Evolutionary conservation across 37 sponge, comb jelly and placozoan species (phyloP).

Genomic region (Bolinopsis microptera): DNA sequence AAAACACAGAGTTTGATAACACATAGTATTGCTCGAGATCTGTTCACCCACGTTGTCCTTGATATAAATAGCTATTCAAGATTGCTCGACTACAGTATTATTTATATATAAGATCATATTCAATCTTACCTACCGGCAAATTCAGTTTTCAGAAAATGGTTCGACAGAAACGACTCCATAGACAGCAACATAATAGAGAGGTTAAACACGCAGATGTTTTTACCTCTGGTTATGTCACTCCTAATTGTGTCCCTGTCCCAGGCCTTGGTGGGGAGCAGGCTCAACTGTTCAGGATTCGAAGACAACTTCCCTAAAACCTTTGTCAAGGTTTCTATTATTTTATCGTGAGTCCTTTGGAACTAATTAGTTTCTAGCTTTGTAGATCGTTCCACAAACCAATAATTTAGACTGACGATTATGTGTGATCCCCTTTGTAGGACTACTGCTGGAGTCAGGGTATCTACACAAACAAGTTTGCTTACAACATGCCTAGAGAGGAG

Average conservation of each 20-base stretch:
- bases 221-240: background rate
- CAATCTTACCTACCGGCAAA: too few relatives aligned
- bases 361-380: too few relatives aligned
- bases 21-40: too few relatives aligned
- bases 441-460: conserved; percentile 25
- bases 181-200: background rate
- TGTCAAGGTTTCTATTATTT: background rate
- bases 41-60: too few relatives aligned
- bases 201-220: background rate
- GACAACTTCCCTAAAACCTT: background rate
- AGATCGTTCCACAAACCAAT: too few relatives aligned
- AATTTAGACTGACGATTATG: too few relatives aligned
- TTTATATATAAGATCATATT: too few relatives aligned
- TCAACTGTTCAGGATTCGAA: background rate
- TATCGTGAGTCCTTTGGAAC: too few relatives aligned
- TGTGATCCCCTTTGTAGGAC: too few relatives aligned
- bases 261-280: conserved; percentile 2
- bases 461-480: conserved; percentile 8
- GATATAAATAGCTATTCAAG: too few relatives aligned
- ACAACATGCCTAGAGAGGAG: background rate
- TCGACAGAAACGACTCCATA: background rate
- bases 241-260: background rate
- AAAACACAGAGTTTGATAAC: too few relatives aligned
- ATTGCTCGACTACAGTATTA: too few relatives aligned
- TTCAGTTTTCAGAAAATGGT: background rate